Evolutionary conservation across 1,140 invertebrate genomes (phyloP).

Genomic region (Apis florea): DNA sequence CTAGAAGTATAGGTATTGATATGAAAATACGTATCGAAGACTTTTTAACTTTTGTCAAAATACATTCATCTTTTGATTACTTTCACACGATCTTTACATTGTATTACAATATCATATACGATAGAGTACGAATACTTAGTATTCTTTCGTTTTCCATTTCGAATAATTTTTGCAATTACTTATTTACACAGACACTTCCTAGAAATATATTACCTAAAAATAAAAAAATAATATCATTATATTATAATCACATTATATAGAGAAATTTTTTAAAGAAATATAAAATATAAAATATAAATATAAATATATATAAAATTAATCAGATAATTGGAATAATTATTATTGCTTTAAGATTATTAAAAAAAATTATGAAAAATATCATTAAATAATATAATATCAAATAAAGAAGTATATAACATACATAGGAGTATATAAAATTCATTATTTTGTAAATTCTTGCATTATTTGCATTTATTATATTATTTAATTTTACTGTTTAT

Average conservation of each 20-base stretch:
- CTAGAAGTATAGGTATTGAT: conserved; percentile 26
- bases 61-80: conserved; percentile 39
- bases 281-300: no score
- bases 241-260: background rate
- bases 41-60: conserved; percentile 40
- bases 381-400: background rate
- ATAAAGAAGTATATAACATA: no score
- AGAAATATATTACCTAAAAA: conserved; percentile 10
- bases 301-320: background rate
- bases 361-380: no score
- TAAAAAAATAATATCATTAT: background rate
- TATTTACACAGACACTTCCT: background rate
- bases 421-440: background rate
- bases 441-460: background rate
- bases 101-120: background rate
- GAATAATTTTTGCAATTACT: background rate
- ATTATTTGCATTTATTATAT: no score
- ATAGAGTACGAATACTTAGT: background rate
- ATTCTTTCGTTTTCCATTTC: background rate
- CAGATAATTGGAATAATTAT: background rate
- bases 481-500: background rate
- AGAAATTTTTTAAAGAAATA: background rate
- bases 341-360: background rate
- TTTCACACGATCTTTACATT: background rate
- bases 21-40: conserved; percentile 51